Percentiles rank a stretch among this genome's conserved stretches.
phyloP scores from a whole-genome alignment of 1,140 invertebrate genomes.

The Pogonomyrmex californicus region DNA sequence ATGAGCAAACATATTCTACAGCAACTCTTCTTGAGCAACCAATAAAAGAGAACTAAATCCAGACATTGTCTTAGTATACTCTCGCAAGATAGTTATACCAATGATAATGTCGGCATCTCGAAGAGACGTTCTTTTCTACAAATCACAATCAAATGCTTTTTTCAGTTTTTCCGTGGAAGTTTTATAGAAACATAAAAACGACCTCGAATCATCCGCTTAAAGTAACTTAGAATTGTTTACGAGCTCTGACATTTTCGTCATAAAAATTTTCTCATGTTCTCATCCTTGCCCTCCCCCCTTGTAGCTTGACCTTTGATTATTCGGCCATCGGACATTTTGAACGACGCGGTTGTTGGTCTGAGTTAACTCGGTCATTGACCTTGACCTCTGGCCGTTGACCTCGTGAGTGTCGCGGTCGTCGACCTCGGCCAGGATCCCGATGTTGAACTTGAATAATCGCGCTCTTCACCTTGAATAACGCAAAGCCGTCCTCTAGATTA shows the following conservation, averaged over 20 bases:
- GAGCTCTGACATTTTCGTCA: slow-evolving; percentile 15
- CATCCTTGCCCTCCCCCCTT: background rate
- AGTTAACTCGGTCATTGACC: slow-evolving; percentile 64
- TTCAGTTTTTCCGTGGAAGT: background rate
- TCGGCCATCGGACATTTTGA: slow-evolving; percentile 68
- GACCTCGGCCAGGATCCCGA: slow-evolving; percentile 29
- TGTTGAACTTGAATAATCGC: slow-evolving; percentile 54
- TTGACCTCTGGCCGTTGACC: slow-evolving; percentile 70
- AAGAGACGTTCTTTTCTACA: background rate
- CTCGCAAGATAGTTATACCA: background rate
- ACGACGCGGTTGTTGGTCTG: slow-evolving; percentile 56
- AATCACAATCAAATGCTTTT: background rate
- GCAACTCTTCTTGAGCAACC: background rate
- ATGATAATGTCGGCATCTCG: background rate
- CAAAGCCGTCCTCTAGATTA: slow-evolving; percentile 27
- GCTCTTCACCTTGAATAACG: slow-evolving; percentile 67
- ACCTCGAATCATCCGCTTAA: background rate
- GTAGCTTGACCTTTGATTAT: slow-evolving; percentile 69
- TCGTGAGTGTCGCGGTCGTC: slow-evolving; percentile 31
- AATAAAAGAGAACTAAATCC: background rate
- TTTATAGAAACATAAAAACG: background rate
- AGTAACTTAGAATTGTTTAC: slow-evolving; percentile 8
- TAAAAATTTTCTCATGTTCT: slow-evolving; percentile 38
- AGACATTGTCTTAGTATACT: background rate
- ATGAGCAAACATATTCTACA: background rate